Evolutionary conservation across 1,140 invertebrate species (phyloP), one percentile per base, ranked within the genome.

Genomic region (Nasonia vitripennis): DNA sequence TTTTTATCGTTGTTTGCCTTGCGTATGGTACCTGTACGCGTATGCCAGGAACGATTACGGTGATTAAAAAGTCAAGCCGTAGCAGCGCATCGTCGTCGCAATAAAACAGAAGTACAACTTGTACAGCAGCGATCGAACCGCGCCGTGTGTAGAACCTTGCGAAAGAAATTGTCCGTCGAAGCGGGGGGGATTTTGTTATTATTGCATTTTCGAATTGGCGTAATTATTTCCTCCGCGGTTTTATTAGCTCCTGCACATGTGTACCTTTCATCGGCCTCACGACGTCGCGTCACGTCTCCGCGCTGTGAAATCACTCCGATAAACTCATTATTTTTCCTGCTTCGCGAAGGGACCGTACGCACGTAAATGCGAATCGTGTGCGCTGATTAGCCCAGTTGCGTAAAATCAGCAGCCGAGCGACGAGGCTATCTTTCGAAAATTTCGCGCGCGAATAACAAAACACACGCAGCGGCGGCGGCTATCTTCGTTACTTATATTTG

Each of bases 401-500:
- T 6, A 75, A 75, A 23, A 17, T 2, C 17, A 55, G 51, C 3
- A 48, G 45, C 45, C 0, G 0, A 37, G 34, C 41, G 41, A 10
- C 10, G 41, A 45, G 41, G 1, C 45, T 71, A 23, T 34, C 62
- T 34, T 62, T 68, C 41, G 70, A 81, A 73, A 81, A 45, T 81
- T 73, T 55, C n/a, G 20, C n/a, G 41, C 23, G 37, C 23, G 31
- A 62, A 37, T 37, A 74, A 75, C 45, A 75, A 83, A 75, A 75
- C 68, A 31, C 41, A 23, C 68, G n/a, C 71, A n/a, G 20, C 6
- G 17, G 11, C 71, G 31, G 27, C 48, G 23, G 1, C 45, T 82
- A 78, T 67, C 70, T 70, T 85, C 78, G 70, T 85, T 85, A 85
- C 37, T 81, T 68, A 81, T 68, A 81, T 80, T 85, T 77, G n/a